phyloP scores from a whole-genome alignment of 2,797 vertebrate genomes.

The Onychomys torridus region DNA sequence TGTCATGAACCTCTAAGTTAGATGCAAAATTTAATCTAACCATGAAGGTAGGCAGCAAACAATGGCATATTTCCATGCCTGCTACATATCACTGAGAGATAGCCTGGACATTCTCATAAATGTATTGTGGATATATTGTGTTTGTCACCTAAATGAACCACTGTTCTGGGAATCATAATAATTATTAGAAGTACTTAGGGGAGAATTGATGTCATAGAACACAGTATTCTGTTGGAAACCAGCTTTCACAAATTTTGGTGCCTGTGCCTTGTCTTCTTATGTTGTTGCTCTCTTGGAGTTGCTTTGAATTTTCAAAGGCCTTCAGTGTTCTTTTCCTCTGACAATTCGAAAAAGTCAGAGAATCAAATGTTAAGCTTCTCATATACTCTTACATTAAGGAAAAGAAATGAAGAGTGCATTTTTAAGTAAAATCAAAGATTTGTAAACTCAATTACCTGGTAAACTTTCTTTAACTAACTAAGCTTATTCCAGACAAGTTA shows the following conservation, averaged over 20 bases:
- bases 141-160: no score
- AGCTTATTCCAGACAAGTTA: conserved; percentile 1
- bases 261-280: background rate
- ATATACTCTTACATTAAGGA: background rate
- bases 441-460: background rate
- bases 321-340: background rate
- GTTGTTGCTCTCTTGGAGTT: background rate
- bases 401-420: background rate
- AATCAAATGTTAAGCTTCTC: background rate
- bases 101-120: no score
- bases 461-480: conserved; percentile 10
- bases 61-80: no score
- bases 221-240: background rate
- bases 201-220: background rate
- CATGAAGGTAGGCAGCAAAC: no score
- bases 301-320: background rate
- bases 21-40: no score
- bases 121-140: no score
- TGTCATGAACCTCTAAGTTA: no score
- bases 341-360: conserved; percentile 21
- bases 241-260: background rate
- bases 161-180: background rate
- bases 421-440: background rate
- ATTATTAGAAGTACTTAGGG: background rate
- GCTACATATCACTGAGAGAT: no score